Evolutionary conservation across 2,888 invertebrate species (phyloP), one percentile per base, ranked within the genome.

Genomic region (Caenorhabditis japonica): DNA sequence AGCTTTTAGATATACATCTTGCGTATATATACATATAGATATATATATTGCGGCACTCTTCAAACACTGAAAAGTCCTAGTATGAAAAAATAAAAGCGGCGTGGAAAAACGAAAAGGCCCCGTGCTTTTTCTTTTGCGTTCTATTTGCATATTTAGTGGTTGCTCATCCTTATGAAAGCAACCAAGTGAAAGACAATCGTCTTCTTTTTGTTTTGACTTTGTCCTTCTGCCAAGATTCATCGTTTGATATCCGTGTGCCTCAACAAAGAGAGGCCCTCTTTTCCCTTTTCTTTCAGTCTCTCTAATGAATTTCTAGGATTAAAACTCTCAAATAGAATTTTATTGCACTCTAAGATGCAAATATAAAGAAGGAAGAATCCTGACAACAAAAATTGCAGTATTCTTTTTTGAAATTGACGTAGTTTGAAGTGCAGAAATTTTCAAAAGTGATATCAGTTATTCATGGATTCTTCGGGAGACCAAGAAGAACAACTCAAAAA

Each of bases 181-280:
- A 66, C 56, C 66, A 66, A 66, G 66, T 66, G 66, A 56, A 66
- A 66, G 66, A 66, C 66, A 66, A 66, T 66, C 66, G 66, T 34
- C 52, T 10, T 46, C 36, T 51, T 51, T 55, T 64, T 64, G 55
- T 64, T 47, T 49, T 56, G 56, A 43, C 33, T 25, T 17, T 38
- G n/a, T n/a, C n/a, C n/a, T n/a, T n/a, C n/a, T n/a, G n/a, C 38
- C 25, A 53, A 51, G 51, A 49, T 66, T 51, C 38, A 43, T 55
- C 49, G 39, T 56, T 34, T 15, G 41, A 51, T 66, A 56, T 56
- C 27, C 30, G 5, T 34, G 5, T 12, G 3, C 15, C 34, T 21
- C 10, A 15, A 19, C 15, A 19, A 25, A 15, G 4, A n/a, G 15
- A 23, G 15, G 39, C 3, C 46, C 30, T 39, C 43, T 43, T 15